Conservation (phyloP, 2,888 invertebrate species). For the Alitta virens region DNA sequence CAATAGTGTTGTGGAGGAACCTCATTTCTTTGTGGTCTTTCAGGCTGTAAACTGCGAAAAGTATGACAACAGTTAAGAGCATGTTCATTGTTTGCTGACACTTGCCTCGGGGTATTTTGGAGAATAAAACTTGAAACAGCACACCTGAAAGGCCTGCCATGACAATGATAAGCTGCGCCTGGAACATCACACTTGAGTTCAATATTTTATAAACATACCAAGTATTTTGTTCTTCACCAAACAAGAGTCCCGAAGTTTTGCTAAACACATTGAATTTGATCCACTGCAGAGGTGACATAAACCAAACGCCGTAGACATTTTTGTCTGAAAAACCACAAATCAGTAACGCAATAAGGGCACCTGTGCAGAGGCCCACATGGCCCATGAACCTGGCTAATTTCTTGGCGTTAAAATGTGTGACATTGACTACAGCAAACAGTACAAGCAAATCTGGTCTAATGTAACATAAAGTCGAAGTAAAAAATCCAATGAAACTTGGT, state of each 20-base stretch:
- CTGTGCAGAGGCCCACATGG: no score
- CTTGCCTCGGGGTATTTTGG: no score
- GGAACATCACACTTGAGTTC: slow-evolving; percentile 10
- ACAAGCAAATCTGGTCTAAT: no score
- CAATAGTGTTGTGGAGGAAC: slow-evolving; percentile 38
- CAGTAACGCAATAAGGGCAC: no score
- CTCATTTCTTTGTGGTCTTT: slow-evolving; percentile 42
- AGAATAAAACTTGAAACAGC: no score
- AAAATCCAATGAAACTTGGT: not conserved
- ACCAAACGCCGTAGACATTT: slow-evolving; percentile 31
- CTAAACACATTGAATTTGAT: slow-evolving; percentile 39
- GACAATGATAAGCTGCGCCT: not conserved
- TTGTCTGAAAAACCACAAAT: no score
- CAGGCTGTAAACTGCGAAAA: slow-evolving; percentile 34
- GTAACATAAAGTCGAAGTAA: not conserved
- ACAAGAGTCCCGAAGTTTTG: slow-evolving; percentile 27
- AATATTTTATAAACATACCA: slow-evolving; percentile 26
- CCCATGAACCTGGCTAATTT: no score
- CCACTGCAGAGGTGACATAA: slow-evolving; percentile 43
- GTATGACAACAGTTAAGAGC: slow-evolving; percentile 8
- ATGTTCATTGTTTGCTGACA: not conserved
- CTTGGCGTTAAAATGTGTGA: no score
- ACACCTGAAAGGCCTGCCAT: not conserved
- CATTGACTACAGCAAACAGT: no score
- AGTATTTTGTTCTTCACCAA: slow-evolving; percentile 27